Conservation (phyloP, 2,113 vertebrate genomes). For the Serinus canaria region DNA sequence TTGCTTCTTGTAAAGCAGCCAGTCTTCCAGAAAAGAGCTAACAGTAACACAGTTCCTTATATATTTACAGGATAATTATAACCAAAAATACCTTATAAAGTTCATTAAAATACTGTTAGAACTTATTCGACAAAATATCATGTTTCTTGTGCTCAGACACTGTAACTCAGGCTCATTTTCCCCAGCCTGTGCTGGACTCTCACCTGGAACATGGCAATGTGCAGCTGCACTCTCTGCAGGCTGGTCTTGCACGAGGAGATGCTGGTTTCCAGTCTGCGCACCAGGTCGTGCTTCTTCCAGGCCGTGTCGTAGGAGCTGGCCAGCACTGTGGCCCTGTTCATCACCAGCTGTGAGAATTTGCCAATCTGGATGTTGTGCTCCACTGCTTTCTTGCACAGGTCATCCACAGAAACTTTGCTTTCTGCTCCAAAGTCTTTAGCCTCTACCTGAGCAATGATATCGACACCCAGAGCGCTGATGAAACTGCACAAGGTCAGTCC, state of each 20-base stretch:
- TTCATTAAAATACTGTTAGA: not conserved
- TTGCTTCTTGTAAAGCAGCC: not conserved
- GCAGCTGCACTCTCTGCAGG: constrained; percentile 91
- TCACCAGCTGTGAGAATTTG: constrained; percentile 86
- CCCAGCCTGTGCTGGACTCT: not conserved
- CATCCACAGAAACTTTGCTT: constrained; percentile 93
- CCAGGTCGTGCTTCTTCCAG: constrained; percentile 95
- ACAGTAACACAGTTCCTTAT: not conserved
- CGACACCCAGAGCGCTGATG: constrained; percentile 89
- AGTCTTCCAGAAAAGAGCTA: not conserved
- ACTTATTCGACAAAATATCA: fast-evolving
- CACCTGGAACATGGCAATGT: constrained; percentile 97
- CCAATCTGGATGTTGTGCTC: constrained; percentile 90
- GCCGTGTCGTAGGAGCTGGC: constrained; percentile 94
- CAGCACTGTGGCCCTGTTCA: constrained; percentile 91
- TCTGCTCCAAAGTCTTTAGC: constrained; percentile 96
- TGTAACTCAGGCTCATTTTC: not conserved
- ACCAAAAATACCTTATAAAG: not conserved
- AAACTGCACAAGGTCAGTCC: constrained; percentile 92
- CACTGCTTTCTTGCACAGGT: constrained; percentile 93
- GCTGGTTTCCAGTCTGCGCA: constrained; percentile 88
- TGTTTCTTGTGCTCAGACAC: not conserved
- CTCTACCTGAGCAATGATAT: constrained; percentile 92
- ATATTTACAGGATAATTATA: not conserved
- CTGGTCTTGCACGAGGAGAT: constrained; percentile 92